Percentiles rank a stretch among this genome's conserved stretches.
Evolutionary conservation across 2,888 invertebrate species (phyloP).

Genomic region (Steromphala cineraria): DNA sequence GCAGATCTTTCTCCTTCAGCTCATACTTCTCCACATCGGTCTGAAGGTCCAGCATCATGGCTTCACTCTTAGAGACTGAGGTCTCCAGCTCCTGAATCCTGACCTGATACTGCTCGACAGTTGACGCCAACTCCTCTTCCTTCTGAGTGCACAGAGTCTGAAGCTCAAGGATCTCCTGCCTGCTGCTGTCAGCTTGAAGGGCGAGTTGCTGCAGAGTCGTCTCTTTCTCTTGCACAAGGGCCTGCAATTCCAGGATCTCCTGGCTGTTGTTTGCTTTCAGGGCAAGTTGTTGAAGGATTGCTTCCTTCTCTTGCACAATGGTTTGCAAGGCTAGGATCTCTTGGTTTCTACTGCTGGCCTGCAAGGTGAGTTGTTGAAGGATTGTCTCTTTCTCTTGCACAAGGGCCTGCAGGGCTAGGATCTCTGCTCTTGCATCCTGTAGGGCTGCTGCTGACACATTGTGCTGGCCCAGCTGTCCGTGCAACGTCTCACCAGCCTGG

Average conservation of each 20-base stretch:
- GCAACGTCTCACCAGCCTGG: constrained; percentile 66
- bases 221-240: constrained; percentile 48
- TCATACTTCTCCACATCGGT: neutral
- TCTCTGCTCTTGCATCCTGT: constrained; percentile 68
- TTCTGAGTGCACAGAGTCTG: neutral
- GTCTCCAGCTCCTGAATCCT: neutral
- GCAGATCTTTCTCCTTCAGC: constrained; percentile 7
- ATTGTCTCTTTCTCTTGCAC: constrained; percentile 44
- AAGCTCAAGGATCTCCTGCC: constrained; percentile 9
- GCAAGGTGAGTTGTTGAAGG: constrained; percentile 18
- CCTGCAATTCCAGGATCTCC: constrained; percentile 59
- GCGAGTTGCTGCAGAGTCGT: constrained; percentile 21
- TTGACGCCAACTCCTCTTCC: constrained; percentile 9
- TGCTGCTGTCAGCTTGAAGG: neutral
- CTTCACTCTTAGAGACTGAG: neutral
- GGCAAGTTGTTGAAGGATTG: no score
- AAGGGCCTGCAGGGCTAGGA: constrained; percentile 51
- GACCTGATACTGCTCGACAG: neutral
- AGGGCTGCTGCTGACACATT: constrained; percentile 60
- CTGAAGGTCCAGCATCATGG: constrained; percentile 5
- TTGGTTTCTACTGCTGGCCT: neutral
- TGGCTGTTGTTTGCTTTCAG: no score
- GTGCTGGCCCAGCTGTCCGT: constrained; percentile 58
- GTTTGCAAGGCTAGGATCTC: constrained; percentile 5
- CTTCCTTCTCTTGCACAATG: neutral